Percentiles rank a stretch among this genome's conserved stretches.
Conservation (phyloP, 2,113 vertebrate species). For the Rhegmatorhina hoffmannsi region DNA sequence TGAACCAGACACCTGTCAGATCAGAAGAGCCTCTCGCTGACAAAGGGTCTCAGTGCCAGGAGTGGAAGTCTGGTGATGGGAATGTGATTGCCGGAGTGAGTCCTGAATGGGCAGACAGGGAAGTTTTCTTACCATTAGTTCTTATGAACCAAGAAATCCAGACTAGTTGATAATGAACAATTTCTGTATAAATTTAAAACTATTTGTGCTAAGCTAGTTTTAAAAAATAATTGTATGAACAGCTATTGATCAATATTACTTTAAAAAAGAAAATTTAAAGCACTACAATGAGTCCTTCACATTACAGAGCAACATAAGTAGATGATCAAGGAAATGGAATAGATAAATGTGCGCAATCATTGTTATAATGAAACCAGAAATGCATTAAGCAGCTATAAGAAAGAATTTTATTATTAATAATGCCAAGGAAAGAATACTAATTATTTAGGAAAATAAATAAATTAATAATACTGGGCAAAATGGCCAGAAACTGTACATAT, state of each 20-base stretch:
- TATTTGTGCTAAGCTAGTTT: background rate
- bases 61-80: background rate
- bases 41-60: background rate
- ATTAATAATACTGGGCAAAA: background rate
- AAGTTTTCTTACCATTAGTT: background rate
- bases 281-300: background rate
- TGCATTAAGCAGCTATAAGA: background rate
- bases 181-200: background rate
- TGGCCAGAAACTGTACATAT: background rate
- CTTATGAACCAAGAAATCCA: background rate
- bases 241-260: background rate
- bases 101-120: background rate
- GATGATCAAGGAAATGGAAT: background rate
- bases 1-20: accelerated
- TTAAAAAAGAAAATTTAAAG: background rate
- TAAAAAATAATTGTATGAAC: background rate
- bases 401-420: background rate
- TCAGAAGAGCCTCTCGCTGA: background rate
- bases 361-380: background rate
- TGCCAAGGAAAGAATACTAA: background rate
- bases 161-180: background rate
- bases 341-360: background rate
- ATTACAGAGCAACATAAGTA: background rate
- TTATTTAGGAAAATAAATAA: background rate
- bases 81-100: background rate